Evolutionary conservation across 2,797 vertebrate genomes (phyloP), one percentile per base, ranked within the genome.

Genomic region (Chrysocyon brachyurus): DNA sequence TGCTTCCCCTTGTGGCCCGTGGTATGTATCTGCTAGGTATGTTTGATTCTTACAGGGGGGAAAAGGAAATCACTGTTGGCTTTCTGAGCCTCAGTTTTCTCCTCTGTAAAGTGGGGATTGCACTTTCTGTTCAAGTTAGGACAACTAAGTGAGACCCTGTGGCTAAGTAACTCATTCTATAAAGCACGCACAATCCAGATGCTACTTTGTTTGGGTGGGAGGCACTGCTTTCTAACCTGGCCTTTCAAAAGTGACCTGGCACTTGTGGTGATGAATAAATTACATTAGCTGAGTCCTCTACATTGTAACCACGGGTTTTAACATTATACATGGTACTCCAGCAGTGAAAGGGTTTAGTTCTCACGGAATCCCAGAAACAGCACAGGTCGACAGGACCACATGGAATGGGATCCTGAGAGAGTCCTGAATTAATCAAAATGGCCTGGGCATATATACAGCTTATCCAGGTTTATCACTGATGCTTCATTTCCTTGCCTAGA

Each of bases 61-160:
- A 33, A 22, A 46, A 22, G 36, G 70, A 83, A 66, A 91, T n/a
- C 81, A 64, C 46, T 66, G 46, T 49, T 90, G 59, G 66, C 36
- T 95, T 88, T 90, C n/a, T 73, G n/a, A 92, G 36, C 40, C 78
- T 94, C 94, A 87, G 73, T 94, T 91, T 92, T 54, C 40, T 77
- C 64, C 66, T 95, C 56, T 92, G 28, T 87, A 85, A 86, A 68
- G 63, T 73, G 96, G 93, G 79, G 54, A 78, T 78, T 79, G 49
- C 46, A 82, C 4, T 94, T 91, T 82, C 52, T 87, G 21, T 36
- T 91, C 54, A 84, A 59, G 36, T 49, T 96, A 64, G 63, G 26
- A 77, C 66, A 77, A 59, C 36, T n/a, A 46, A 26, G 1, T n/a
- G 33, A 72, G 36, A 78, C 54, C 33, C 21, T n/a, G 26, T 68